Conservation (phyloP, 2,888 invertebrate genomes). For the Agrotis clavis region DNA sequence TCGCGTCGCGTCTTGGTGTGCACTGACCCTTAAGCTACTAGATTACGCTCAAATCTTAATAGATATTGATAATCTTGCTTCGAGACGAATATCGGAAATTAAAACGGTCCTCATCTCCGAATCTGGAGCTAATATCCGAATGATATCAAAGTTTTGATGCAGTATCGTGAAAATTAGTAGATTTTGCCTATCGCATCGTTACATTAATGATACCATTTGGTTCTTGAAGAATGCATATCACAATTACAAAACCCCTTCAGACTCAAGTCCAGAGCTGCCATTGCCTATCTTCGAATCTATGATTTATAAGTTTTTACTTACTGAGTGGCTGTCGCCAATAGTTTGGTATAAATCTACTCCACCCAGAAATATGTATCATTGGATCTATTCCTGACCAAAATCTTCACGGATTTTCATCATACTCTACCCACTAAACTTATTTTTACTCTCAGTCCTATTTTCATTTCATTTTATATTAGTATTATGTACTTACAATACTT, state of each 20-base stretch:
- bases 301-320: background rate
- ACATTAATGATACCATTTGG: no score
- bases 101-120: slow-evolving; percentile 33
- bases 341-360: background rate
- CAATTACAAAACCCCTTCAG: no score
- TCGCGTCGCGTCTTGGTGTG: no score
- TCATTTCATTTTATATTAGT: background rate
- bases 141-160: slow-evolving; percentile 13
- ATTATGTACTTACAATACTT: slow-evolving; percentile 1
- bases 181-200: background rate
- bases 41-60: slow-evolving; percentile 21
- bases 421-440: background rate
- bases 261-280: no score
- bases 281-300: background rate
- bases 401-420: background rate
- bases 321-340: background rate
- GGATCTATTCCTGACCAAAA: background rate
- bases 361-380: background rate
- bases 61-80: slow-evolving; percentile 26
- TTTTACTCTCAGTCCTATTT: slow-evolving; percentile 10
- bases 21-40: background rate
- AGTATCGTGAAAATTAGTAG: background rate
- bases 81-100: slow-evolving; percentile 34
- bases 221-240: no score
- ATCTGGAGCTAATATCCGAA: slow-evolving; percentile 37